A percentile compares a stretch with the other conserved stretches of the same genome.
Evolutionary conservation across 2,888 invertebrate genomes (phyloP).

Genomic region (Diadromus collaris): DNA sequence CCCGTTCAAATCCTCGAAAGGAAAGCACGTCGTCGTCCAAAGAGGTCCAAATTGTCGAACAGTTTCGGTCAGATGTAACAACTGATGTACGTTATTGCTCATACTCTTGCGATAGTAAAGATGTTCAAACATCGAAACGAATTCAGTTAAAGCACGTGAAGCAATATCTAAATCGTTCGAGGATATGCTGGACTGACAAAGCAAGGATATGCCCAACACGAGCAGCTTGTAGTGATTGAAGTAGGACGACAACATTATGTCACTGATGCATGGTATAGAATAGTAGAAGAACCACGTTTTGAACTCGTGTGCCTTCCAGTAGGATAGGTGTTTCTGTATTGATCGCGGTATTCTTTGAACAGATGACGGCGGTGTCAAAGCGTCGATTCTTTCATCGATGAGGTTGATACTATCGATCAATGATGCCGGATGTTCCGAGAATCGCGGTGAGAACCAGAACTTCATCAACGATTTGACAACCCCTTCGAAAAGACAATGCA

Average conservation of each 20-base stretch:
- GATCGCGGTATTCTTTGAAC: constrained; percentile 8
- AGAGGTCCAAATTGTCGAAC: constrained; percentile 9
- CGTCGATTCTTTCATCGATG: constrained; percentile 22
- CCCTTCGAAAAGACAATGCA: constrained; percentile 7
- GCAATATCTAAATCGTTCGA: not conserved
- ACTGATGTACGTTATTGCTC: constrained; percentile 1
- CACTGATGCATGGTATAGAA: constrained; percentile 14
- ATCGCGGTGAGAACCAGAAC: not conserved
- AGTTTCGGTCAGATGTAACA: not conserved
- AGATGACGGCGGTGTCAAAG: constrained; percentile 29
- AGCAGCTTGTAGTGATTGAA: constrained; percentile 38
- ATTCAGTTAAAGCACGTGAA: not conserved
- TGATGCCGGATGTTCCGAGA: constrained; percentile 3
- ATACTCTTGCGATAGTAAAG: not conserved
- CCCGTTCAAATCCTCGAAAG: constrained; percentile 12
- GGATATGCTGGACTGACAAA: not conserved
- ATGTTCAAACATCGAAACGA: not conserved
- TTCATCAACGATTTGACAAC: constrained; percentile 1
- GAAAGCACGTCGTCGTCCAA: not conserved
- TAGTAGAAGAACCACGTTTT: too few relatives aligned
- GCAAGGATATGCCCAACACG: constrained; percentile 16
- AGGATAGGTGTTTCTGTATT: constrained; percentile 2
- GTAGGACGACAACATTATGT: constrained; percentile 14
- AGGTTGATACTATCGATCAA: constrained; percentile 13
- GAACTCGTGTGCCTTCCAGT: constrained; percentile 28